Evolutionary conservation across 2,113 vertebrate genomes (phyloP).

Genomic region (Otolemur garnettii): DNA sequence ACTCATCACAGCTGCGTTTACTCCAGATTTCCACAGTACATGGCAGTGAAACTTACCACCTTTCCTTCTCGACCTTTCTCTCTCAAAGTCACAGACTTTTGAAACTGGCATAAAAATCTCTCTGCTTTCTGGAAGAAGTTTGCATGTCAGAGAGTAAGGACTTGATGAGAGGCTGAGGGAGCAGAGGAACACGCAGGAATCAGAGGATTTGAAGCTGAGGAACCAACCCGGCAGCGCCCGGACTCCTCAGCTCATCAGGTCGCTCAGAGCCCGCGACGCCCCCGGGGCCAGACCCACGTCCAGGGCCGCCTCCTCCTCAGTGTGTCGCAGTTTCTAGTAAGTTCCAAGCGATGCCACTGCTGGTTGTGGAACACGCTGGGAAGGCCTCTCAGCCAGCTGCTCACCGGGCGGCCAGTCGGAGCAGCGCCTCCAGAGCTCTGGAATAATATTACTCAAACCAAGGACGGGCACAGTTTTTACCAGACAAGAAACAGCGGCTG

Average conservation of each 20-base stretch:
- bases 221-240: background rate
- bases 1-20: background rate
- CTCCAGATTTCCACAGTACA: background rate
- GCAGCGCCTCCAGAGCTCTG: background rate
- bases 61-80: background rate
- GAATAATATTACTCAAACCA: background rate
- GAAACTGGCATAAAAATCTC: background rate
- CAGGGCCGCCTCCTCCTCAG: too few relatives aligned
- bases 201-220: background rate
- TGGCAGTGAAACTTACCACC: background rate
- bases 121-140: conserved; percentile 17
- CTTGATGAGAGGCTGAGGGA: background rate
- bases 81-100: background rate
- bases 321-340: background rate
- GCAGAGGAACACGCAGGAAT: background rate
- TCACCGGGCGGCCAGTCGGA: background rate
- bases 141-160: background rate
- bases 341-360: background rate
- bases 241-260: too few relatives aligned
- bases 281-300: too few relatives aligned
- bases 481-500: background rate
- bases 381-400: background rate
- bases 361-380: background rate
- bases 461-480: background rate
- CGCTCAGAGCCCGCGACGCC: too few relatives aligned